Conservation (phyloP, 2,113 vertebrate genomes). For the Pungitius pungitius region DNA sequence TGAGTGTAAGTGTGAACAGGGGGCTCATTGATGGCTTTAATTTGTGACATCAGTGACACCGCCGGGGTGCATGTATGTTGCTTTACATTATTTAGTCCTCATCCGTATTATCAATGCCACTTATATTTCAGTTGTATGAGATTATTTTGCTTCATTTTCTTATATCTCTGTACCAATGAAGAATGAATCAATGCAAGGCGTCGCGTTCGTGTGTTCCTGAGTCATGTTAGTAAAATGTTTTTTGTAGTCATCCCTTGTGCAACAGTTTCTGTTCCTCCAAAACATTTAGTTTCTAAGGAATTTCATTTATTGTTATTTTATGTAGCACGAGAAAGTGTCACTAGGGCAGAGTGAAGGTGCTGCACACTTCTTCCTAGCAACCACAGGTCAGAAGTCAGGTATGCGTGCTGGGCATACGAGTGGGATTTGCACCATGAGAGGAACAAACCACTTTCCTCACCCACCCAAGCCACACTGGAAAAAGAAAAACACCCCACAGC, state of each 20-base stretch:
- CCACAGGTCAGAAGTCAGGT: constrained; percentile 50
- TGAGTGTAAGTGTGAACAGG: background rate
- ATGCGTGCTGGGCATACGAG: constrained; percentile 45
- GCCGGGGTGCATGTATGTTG: constrained; percentile 24
- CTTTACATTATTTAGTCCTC: constrained; percentile 2
- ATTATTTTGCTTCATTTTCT: constrained; percentile 25
- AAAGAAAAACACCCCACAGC: constrained; percentile 52
- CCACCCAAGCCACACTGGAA: constrained; percentile 43
- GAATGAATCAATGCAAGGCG: background rate
- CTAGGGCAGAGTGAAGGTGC: constrained; percentile 23
- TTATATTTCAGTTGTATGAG: constrained; percentile 23
- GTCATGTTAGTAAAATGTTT: constrained; percentile 53
- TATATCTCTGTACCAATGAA: constrained; percentile 25
- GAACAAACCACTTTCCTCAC: constrained; percentile 35
- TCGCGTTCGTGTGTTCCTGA: constrained; percentile 23
- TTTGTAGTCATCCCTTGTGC: constrained; percentile 28
- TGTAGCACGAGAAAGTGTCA: constrained; percentile 17
- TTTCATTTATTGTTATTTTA: background rate
- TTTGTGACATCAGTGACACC: background rate
- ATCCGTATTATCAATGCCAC: constrained; percentile 3
- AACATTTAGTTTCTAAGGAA: constrained; percentile 3
- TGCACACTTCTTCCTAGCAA: constrained; percentile 17
- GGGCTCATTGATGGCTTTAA: background rate
- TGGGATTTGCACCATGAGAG: constrained; percentile 54
- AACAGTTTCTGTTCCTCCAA: constrained; percentile 50